phyloP scores from a whole-genome alignment of 2,797 vertebrate species.

The Pachyuromys duprasi region DNA sequence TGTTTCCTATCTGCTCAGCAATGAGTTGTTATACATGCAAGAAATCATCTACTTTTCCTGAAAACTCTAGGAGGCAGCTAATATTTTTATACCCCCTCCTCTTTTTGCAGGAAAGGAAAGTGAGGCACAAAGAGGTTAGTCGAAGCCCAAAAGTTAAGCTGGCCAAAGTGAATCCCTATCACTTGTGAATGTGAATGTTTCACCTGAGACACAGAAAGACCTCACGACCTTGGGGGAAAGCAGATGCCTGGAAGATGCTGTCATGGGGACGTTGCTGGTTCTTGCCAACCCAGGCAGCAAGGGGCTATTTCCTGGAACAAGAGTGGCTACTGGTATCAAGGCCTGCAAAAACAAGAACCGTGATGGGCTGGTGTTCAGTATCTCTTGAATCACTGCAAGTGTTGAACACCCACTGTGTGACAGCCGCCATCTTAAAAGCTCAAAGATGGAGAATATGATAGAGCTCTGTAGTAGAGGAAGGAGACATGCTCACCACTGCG shows the following conservation, averaged over 20 bases:
- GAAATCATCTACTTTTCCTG: not conserved
- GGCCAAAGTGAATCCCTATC: slow-evolving; percentile 37
- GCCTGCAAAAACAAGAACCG: not conserved
- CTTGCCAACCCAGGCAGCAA: not conserved
- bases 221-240: not conserved
- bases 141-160: not conserved
- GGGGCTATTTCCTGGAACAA: not conserved
- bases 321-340: not conserved
- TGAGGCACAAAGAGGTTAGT: not conserved
- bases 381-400: not conserved
- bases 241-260: not conserved
- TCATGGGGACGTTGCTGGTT: not conserved
- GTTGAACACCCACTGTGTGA: not conserved
- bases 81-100: not conserved
- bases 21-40: not conserved
- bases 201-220: not conserved
- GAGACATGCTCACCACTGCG: not conserved
- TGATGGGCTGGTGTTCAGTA: no score
- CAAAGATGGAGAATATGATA: not conserved
- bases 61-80: not conserved
- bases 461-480: not conserved
- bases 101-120: not conserved
- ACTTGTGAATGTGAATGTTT: not conserved
- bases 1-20: not conserved
- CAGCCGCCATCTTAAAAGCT: not conserved